A percentile compares a stretch with the other conserved stretches of the same genome.
Conservation (phyloP, 2,888 invertebrate genomes). For the Polyploca ridens region DNA sequence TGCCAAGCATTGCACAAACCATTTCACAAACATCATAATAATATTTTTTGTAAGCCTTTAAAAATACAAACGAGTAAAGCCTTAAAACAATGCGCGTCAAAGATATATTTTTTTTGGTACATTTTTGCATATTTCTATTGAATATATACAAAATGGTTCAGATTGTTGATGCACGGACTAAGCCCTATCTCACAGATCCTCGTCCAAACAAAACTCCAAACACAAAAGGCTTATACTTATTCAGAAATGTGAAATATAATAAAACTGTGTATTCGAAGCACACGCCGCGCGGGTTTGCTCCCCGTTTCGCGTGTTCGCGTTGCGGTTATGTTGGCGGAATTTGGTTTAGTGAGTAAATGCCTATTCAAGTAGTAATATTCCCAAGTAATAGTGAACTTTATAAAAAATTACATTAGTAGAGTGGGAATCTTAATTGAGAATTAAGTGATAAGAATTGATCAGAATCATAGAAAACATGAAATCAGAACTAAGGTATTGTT, state of each 20-base stretch:
- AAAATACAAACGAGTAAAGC: neutral
- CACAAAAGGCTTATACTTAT: slow-evolving; percentile 8
- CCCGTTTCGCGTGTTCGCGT: neutral
- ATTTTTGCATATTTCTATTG: slow-evolving; percentile 2
- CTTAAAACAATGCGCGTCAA: slow-evolving; percentile 3
- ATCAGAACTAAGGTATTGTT: no score
- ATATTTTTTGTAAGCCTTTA: neutral
- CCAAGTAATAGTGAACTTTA: no score
- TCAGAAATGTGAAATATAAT: neutral
- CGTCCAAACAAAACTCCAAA: neutral
- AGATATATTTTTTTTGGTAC: neutral
- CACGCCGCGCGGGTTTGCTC: neutral
- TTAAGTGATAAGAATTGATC: no score
- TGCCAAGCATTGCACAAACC: no score
- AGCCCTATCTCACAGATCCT: neutral
- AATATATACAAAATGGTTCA: neutral
- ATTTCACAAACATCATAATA: neutral
- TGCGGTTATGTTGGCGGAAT: neutral
- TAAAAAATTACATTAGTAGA: no score
- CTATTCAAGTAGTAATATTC: neutral
- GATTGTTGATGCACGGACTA: neutral
- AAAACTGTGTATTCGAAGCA: neutral
- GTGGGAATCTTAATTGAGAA: no score
- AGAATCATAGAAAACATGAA: no score
- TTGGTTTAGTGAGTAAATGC: neutral